phyloP scores from a whole-genome alignment of 2,113 vertebrate species.

The Mesitornis unicolor region DNA sequence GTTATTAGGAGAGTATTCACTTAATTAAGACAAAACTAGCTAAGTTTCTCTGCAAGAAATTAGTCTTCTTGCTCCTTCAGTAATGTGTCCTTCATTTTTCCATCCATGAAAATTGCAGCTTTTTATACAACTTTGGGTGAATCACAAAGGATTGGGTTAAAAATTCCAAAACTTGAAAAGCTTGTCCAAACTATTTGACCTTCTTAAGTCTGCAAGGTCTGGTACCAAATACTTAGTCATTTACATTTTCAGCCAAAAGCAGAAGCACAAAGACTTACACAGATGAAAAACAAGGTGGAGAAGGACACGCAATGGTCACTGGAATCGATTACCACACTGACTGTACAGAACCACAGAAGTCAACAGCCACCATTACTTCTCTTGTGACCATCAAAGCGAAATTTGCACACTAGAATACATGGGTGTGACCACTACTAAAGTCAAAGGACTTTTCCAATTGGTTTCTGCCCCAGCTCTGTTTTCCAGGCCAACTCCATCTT shows the following conservation, averaged over 20 bases:
- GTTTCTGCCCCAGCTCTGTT: background rate
- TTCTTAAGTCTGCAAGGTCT: background rate
- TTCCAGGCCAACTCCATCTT: background rate
- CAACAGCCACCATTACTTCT: background rate
- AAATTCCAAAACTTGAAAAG: background rate
- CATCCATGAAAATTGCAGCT: background rate
- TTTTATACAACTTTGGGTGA: background rate
- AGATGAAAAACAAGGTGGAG: background rate
- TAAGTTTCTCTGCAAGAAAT: background rate
- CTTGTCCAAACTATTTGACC: background rate
- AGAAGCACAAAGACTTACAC: background rate
- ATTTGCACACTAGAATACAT: background rate
- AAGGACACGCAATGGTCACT: background rate
- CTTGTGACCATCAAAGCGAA: background rate
- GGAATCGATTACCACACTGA: background rate
- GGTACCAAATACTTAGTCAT: constrained; percentile 28
- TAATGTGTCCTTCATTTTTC: background rate
- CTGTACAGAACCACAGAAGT: background rate
- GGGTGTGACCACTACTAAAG: background rate
- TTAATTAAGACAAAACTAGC: background rate
- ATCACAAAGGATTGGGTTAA: background rate
- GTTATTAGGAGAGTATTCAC: background rate
- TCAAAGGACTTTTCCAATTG: background rate
- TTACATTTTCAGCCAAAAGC: constrained; percentile 24
- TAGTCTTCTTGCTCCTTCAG: background rate